A percentile compares a stretch with the other conserved stretches of the same genome.
Conservation (phyloP, 1,140 invertebrate species). For the Aleiodes sp. region DNA sequence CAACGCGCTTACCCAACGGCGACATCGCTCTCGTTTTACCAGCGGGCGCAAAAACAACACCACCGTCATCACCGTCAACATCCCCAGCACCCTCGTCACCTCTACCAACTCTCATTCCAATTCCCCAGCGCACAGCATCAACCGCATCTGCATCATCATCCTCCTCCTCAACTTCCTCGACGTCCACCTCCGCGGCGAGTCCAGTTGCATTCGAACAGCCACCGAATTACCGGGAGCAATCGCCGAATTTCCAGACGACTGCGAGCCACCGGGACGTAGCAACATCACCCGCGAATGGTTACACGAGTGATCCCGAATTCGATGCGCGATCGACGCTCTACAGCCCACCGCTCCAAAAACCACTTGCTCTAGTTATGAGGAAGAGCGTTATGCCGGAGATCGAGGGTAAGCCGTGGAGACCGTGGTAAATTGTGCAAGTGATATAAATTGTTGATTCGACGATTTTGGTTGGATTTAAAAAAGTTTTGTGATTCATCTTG, state of each 20-base stretch:
- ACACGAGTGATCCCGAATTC: conserved; percentile 59
- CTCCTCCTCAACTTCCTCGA: conserved; percentile 63
- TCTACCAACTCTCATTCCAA: conserved; percentile 74
- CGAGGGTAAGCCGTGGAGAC: conserved; percentile 70
- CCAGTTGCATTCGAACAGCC: conserved; percentile 61
- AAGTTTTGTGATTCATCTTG: conserved; percentile 20
- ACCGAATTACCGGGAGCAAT: conserved; percentile 58
- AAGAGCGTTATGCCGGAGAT: conserved; percentile 68
- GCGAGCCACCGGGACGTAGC: conserved; percentile 62
- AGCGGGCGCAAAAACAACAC: conserved; percentile 58
- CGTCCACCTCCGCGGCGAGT: conserved; percentile 60
- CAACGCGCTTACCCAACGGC: conserved; percentile 71
- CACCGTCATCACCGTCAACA: conserved; percentile 57
- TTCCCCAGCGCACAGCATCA: conserved; percentile 75
- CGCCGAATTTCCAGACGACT: conserved; percentile 56
- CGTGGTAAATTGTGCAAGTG: conserved; percentile 71
- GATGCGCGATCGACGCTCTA: conserved; percentile 59
- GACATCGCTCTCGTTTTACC: conserved; percentile 72
- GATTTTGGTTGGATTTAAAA: not conserved
- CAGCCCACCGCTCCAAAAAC: conserved; percentile 69
- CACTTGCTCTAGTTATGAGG: conserved; percentile 77
- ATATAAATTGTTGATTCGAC: not conserved
- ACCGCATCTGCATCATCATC: conserved; percentile 74
- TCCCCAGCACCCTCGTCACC: conserved; percentile 66
- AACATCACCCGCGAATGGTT: conserved; percentile 60